Base-by-base conservation (phyloP, 23 tunicate species). In the Ascidia mentula region DNA sequence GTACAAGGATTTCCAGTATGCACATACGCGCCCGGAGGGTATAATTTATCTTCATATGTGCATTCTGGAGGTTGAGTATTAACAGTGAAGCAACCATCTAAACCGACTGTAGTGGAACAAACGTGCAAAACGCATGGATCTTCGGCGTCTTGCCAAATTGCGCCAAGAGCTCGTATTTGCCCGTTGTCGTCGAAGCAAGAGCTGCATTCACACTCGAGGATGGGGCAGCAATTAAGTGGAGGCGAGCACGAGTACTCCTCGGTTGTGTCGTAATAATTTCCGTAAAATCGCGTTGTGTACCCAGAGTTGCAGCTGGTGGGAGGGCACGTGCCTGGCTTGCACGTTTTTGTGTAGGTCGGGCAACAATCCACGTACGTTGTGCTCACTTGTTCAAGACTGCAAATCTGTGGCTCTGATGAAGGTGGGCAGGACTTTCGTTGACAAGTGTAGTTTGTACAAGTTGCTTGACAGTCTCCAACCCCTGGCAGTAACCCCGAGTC, bases 181-280 rank as follows among this genome's bases (percentile, higher is more conserved):
- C 87, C 87, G 36, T 83, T 38, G 34, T 83, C 37, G 34, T 83
- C 37, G 31, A 46, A 35, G 59, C 87, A 83, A 24, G 80, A 15
- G 8, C 24, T 46, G 37, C 87, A 83, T 20, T 75, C 40, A 40
- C 87, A 83, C 33, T 46, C 71, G 6, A 34, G 9, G 6, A 31
- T 60, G 17, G 59, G 60, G 40, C 87, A 83, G 32, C 87, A 83
- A 46, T 60, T 60, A 17, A 37, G 20, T 18, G 46, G 46, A 20
- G 74, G 18, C 20, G 45, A 20, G 70, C 70, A 61, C 28, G 37
- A 0, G 38, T 77, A 77, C 40, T 82, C 73, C 15, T 35, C 73
- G 1, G 46, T 39, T 6, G 46, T 74, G 38, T 74, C 78, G 53
- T 74, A 74, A 39, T 30, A 74, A 5, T 17, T 39, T 37, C 37